Percentiles rank a stretch among this genome's conserved stretches.
These are phyloP conservation scores for Panthera uncia DNA, from an alignment of 2,113 vertebrate genomes.

Conservation along the genomic window DNA sequence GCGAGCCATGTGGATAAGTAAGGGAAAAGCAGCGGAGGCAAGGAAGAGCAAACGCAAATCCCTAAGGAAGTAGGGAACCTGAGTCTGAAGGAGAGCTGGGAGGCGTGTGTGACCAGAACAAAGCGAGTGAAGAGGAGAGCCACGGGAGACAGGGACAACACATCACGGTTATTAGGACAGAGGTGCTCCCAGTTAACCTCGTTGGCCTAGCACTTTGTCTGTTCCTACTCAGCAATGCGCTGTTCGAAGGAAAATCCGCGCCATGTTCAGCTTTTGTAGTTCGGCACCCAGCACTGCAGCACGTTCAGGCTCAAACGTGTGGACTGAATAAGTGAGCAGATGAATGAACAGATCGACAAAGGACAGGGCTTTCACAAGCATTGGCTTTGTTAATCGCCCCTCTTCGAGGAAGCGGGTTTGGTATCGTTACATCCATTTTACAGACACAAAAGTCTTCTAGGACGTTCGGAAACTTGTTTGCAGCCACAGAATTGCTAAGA, in stretches of 20 bases:
- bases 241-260: background rate
- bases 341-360: background rate
- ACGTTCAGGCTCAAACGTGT: background rate
- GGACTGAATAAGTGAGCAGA: background rate
- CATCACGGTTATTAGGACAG: background rate
- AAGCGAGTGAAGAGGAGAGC: background rate
- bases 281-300: background rate
- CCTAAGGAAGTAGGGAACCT: background rate
- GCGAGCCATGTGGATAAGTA: background rate
- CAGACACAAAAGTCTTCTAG: background rate
- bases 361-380: background rate
- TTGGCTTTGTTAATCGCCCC: background rate
- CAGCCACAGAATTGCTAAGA: background rate
- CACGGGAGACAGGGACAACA: background rate
- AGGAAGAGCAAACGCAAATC: background rate
- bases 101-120: background rate
- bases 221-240: background rate
- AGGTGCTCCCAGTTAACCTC: background rate
- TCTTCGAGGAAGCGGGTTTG: background rate
- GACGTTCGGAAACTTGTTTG: background rate
- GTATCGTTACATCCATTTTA: background rate
- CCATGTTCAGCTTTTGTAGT: background rate
- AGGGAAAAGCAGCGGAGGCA: background rate
- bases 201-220: background rate
- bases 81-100: background rate